Evolutionary conservation across 2,113 vertebrate genomes (phyloP).

Genomic region (Melanotaenia duboulayi): DNA sequence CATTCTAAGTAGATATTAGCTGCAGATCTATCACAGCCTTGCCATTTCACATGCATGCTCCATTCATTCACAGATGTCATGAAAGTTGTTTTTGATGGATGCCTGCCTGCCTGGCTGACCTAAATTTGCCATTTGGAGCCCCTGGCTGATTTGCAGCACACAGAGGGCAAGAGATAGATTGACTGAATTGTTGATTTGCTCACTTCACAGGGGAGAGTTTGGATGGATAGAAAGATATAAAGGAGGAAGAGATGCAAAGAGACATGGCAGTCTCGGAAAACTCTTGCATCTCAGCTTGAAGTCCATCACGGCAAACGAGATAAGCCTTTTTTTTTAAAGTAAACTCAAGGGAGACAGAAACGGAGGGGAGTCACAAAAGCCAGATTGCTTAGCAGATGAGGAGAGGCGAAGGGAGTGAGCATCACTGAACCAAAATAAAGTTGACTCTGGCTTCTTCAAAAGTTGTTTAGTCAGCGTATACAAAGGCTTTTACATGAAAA

Average conservation of each 20-base stretch:
- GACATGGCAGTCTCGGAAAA: conserved; percentile 43
- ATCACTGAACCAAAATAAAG: conserved; percentile 43
- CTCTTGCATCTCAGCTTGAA: conserved; percentile 66
- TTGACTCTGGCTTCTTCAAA: conserved; percentile 29
- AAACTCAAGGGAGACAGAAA: conserved; percentile 36
- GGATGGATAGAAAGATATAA: conserved; percentile 41
- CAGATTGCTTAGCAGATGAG: conserved; percentile 40
- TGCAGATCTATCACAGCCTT: conserved; percentile 9
- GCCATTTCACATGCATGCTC: conserved; percentile 18
- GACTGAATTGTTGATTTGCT: conserved; percentile 69
- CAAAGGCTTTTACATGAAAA: conserved; percentile 1
- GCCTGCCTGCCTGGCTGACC: conserved; percentile 27
- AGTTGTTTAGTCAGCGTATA: conserved; percentile 36
- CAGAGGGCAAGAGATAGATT: conserved; percentile 48
- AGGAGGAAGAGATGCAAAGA: conserved; percentile 23
- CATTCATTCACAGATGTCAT: conserved; percentile 23
- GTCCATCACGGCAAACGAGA: conserved; percentile 52
- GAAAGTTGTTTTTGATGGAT: conserved; percentile 38
- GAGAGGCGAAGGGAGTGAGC: conserved; percentile 37
- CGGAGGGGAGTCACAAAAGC: conserved; percentile 5
- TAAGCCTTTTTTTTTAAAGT: conserved; percentile 48
- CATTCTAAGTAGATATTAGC: conserved; percentile 22
- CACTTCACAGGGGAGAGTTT: conserved; percentile 45
- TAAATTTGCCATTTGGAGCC: conserved; percentile 48
- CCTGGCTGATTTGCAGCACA: conserved; percentile 33